These are phyloP conservation scores for Tragelaphus buxtoni DNA, from an alignment of 2,113 vertebrate genomes.

Conservation along the genomic window DNA sequence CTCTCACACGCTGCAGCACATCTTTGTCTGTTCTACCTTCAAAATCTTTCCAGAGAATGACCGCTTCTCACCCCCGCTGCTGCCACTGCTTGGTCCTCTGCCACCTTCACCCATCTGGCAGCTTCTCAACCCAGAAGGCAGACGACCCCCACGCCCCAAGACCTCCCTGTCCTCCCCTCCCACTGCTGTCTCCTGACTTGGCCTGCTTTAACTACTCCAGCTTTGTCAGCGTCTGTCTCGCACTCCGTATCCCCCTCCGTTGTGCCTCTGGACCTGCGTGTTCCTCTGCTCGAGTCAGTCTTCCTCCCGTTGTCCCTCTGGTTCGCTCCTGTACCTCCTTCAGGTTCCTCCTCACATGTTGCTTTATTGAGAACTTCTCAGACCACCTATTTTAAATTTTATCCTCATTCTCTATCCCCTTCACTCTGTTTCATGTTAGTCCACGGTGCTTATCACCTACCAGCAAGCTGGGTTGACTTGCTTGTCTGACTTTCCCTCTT, in stretches of 20 bases:
- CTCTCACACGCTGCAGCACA: background rate
- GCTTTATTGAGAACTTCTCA: background rate
- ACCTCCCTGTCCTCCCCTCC: background rate
- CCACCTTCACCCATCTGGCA: background rate
- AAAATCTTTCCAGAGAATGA: background rate
- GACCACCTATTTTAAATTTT: background rate
- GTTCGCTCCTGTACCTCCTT: background rate
- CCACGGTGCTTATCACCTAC: no score
- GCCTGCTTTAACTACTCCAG: background rate
- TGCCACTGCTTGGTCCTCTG: background rate
- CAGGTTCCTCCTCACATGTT: background rate
- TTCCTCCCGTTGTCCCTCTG: accelerated
- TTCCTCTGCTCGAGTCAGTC: background rate
- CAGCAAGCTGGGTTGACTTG: background rate
- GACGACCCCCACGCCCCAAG: accelerated
- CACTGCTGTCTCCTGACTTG: accelerated
- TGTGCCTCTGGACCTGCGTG: background rate
- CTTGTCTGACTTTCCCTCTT: background rate
- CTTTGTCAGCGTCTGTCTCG: background rate
- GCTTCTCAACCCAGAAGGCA: background rate
- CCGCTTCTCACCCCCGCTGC: background rate
- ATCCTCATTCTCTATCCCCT: background rate
- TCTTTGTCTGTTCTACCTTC: background rate
- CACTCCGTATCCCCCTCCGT: background rate
- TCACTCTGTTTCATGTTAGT: background rate